Conservation (phyloP, 1,140 invertebrate species). For the Coptotermes formosanus region DNA sequence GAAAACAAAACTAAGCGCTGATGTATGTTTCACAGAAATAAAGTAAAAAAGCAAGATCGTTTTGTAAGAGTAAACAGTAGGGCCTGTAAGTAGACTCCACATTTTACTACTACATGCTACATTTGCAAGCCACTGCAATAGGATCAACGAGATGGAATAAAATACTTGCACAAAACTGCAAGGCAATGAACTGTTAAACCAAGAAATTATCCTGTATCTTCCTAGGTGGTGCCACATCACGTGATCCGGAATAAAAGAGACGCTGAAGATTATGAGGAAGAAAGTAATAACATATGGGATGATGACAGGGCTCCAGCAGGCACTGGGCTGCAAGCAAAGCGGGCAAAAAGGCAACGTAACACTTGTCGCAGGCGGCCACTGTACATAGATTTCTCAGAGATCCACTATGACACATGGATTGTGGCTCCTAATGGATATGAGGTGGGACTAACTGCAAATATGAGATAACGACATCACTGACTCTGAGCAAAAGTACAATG, state of each 20-base stretch:
- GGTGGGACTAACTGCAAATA: slow-evolving; percentile 40
- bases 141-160: no score
- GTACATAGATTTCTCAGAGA: slow-evolving; percentile 60
- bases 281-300: slow-evolving; percentile 39
- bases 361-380: slow-evolving; percentile 57
- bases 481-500: no score
- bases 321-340: background rate
- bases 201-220: background rate
- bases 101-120: no score
- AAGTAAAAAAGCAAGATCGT: no score
- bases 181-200: no score
- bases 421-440: slow-evolving; percentile 63
- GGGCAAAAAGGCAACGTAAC: slow-evolving; percentile 45
- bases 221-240: slow-evolving; percentile 32
- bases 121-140: no score
- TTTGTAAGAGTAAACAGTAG: no score
- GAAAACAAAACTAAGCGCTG: no score
- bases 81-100: no score
- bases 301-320: background rate
- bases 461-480: no score
- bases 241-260: slow-evolving; percentile 40
- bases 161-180: no score
- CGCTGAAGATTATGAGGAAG: slow-evolving; percentile 40
- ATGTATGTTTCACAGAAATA: no score
- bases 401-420: slow-evolving; percentile 65